Evolutionary conservation across 2,888 invertebrate species (phyloP), one percentile per base, ranked within the genome.

Genomic region (Amiota mariae): DNA sequence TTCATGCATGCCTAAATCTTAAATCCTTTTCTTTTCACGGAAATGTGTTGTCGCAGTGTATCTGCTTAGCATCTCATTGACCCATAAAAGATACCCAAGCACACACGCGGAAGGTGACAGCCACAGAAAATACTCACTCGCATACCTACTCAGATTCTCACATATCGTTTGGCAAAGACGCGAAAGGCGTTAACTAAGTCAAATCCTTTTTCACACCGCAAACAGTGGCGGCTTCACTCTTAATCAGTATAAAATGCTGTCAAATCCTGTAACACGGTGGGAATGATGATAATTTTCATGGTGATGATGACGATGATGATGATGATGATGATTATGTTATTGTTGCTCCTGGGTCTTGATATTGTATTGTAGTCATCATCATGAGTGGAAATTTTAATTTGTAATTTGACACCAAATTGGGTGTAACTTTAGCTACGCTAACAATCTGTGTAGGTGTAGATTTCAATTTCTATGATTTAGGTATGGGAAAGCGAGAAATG

Each of bases 361-460:
- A 24, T 24, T 24, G 24, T 24, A 24, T 24, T 24, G 24, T 24
- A 24, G 24, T 36, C 36, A 36, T 36, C 36, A 36, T 4, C 36
- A 36, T 36, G 4, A 36, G 36, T 13, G 64, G 67, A 66, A 59
- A 82, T 85, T 87, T 85, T 83, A 87, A 87, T 87, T 86, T 87
- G 87, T 82, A 87, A 87, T 85, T 78, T 81, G 87, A 87, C 79
- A 79, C 83, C 80, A 78, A 83, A 85, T 84, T 82, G 86, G 86
- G 85, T 83, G 87, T 81, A 77, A 80, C 81, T 80, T 86, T 79
- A 85, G 87, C 80, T 80, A 87, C 80, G 85, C 85, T 80, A 79
- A 72, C 79, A 73, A 73, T 79, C 73, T 74, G 77, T 77, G 79
- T 76, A 77, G 83, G 82, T 87, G 78, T 85, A 77, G 80, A 79